Percentiles rank a stretch among this genome's conserved stretches.
phyloP scores from a whole-genome alignment of 2,797 vertebrate species.

The Jordanella pulchra region DNA sequence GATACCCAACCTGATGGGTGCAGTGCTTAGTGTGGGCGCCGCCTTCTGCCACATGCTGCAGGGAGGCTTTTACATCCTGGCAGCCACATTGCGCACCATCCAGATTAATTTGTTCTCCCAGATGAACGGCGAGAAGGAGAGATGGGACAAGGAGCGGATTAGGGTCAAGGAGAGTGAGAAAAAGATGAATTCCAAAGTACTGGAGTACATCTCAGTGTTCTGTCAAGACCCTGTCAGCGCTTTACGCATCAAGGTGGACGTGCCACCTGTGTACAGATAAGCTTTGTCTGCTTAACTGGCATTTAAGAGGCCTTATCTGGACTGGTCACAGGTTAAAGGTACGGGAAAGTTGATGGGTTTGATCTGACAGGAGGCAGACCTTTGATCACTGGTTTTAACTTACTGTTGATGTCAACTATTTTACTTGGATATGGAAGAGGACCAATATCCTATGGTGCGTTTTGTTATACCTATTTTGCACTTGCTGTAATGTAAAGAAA shows the following conservation, averaged over 20 bases:
- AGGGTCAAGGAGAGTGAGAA: constrained; percentile 65
- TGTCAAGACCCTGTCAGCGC: constrained; percentile 75
- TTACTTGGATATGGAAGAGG: constrained; percentile 18
- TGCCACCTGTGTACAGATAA: constrained; percentile 73
- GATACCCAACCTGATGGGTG: constrained; percentile 64
- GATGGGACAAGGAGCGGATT: constrained; percentile 70
- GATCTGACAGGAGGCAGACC: constrained; percentile 40
- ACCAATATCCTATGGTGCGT: constrained; percentile 56
- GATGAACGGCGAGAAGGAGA: constrained; percentile 66
- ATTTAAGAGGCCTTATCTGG: constrained; percentile 63
- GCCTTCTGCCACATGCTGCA: constrained; percentile 72
- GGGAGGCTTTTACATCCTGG: constrained; percentile 67
- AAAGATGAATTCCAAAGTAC: constrained; percentile 67
- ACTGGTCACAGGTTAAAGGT: constrained; percentile 36
- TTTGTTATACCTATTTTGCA: constrained; percentile 66
- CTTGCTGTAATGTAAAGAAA: constrained; percentile 57
- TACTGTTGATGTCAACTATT: constrained; percentile 26
- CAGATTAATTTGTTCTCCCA: constrained; percentile 73
- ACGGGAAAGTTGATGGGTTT: constrained; percentile 29
- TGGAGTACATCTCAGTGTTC: constrained; percentile 73
- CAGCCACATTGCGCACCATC: constrained; percentile 66
- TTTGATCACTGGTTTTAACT: constrained; percentile 41
- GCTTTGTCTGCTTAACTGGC: constrained; percentile 38
- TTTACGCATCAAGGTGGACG: constrained; percentile 74
- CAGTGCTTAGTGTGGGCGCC: constrained; percentile 57